A percentile compares a stretch with the other conserved stretches of the same genome.
phyloP scores from a whole-genome alignment of 2,888 invertebrate genomes.

The Napeogenes inachia region DNA sequence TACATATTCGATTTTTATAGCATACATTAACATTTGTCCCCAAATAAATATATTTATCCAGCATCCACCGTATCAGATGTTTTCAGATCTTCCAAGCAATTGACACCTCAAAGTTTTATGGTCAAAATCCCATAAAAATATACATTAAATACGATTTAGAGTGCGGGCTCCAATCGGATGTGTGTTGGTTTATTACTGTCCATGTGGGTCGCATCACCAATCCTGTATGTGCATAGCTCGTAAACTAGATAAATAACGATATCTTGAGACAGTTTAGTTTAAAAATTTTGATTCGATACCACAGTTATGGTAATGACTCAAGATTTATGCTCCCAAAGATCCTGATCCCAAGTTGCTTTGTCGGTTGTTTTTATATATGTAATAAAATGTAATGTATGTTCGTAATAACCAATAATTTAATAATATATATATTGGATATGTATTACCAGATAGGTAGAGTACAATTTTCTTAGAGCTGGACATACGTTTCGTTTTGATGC shows the following conservation, averaged over 20 bases:
- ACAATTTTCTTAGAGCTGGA: no score
- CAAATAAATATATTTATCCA: conserved; percentile 11
- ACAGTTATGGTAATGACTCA: conserved; percentile 14
- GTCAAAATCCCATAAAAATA: conserved; percentile 48
- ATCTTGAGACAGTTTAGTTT: conserved; percentile 31
- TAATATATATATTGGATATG: not conserved
- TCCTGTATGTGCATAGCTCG: conserved; percentile 51
- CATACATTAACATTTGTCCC: conserved; percentile 5
- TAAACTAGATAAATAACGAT: conserved; percentile 64
- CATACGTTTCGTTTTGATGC: no score
- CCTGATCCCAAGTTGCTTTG: conserved; percentile 1
- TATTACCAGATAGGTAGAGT: no score
- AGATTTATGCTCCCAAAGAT: conserved; percentile 11
- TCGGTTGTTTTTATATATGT: not conserved
- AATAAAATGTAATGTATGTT: conserved; percentile 3
- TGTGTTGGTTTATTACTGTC: conserved; percentile 54
- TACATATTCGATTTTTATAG: conserved; percentile 1
- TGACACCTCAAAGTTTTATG: conserved; percentile 69
- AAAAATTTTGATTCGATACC: conserved; percentile 31
- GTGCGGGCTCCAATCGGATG: conserved; percentile 57
- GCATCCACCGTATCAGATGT: conserved; percentile 12
- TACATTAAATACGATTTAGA: conserved; percentile 65
- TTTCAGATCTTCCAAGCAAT: conserved; percentile 45
- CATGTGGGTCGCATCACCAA: conserved; percentile 59
- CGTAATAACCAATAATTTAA: conserved; percentile 1